Base-by-base conservation (phyloP, 1,140 invertebrate species). In the Aleiodes sp. region DNA sequence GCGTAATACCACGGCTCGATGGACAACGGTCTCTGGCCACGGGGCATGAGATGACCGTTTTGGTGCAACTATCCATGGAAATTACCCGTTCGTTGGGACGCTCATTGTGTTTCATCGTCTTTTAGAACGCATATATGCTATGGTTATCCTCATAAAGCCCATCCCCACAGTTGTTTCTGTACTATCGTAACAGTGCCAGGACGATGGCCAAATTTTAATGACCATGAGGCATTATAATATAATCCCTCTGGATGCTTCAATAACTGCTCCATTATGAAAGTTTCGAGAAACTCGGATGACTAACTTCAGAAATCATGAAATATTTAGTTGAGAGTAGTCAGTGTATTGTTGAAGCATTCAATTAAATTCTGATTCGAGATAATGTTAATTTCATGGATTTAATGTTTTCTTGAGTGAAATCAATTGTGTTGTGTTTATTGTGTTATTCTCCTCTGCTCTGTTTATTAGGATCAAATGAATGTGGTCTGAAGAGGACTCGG, bases 1-100 rank as follows among this genome's bases (percentile, higher is more conserved):
- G 46, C 63, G 46, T 69, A 69, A 69, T 69, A 69, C 60, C 59
- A 62, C 26, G 60, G 41, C 16, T 69, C 41, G 39, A 69, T 69
- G 60, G 59, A 63, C 67, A 69, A 63, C 66, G 59, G 29, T 26
- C 62, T 35, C 39, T 31, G 60, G 26, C 66, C 66, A 21, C 59
- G 60, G 67, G 67, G 37, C 10, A 68, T 68, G 35, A 33, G 31
- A 61, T 35, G 43, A 61, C 57, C 61, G 35, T 41, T 39, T 62
- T 62, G 35, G 59, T 46, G 21, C 39, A 68, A 68, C 66, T 68
- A 37, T 52, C 66, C 31, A 43, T 68, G 66, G 41, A 68, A 68
- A 68, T 68, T 62, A 21, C 67, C 29, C 46, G 41, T 69, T 41
- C 16, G 24, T 56, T 24, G 46, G 21, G 46, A 52, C 46, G 46